phyloP scores from a whole-genome alignment of 2,113 vertebrate species.

The Xiphorhynchus elegans region DNA sequence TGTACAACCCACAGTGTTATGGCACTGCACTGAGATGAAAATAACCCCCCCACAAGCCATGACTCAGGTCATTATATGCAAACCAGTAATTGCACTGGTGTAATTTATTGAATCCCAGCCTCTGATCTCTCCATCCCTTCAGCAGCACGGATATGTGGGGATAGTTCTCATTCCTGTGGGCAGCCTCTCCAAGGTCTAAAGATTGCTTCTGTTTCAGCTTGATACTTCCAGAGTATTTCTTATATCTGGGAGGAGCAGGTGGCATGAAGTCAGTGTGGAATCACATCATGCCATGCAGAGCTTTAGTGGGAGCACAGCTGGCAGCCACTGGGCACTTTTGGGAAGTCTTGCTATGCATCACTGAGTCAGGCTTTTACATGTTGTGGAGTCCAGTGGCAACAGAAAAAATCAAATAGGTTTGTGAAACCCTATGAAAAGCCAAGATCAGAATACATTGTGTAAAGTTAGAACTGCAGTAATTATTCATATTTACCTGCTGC shows the following conservation, averaged over 20 bases:
- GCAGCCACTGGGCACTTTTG: neutral
- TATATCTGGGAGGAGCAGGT: neutral
- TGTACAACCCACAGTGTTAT: neutral
- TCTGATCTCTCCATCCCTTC: neutral
- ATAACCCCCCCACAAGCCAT: neutral
- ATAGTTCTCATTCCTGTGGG: neutral
- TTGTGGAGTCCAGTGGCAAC: neutral
- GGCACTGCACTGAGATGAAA: neutral
- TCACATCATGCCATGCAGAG: neutral
- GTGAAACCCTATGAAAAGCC: neutral
- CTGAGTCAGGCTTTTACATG: neutral
- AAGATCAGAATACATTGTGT: neutral
- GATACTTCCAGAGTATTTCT: neutral
- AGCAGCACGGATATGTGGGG: neutral
- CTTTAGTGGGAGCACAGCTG: neutral
- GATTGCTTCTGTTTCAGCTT: neutral
- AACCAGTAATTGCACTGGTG: neutral
- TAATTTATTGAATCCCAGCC: neutral
- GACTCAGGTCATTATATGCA: conserved; percentile 33
- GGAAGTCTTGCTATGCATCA: neutral
- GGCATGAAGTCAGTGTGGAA: neutral
- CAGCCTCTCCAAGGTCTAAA: neutral
- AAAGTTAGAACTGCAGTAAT: neutral
- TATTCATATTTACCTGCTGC: neutral
- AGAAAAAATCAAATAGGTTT: neutral